Evolutionary conservation across 2,113 vertebrate species (phyloP), one percentile per base, ranked within the genome.

Genomic region (Meles meles): DNA sequence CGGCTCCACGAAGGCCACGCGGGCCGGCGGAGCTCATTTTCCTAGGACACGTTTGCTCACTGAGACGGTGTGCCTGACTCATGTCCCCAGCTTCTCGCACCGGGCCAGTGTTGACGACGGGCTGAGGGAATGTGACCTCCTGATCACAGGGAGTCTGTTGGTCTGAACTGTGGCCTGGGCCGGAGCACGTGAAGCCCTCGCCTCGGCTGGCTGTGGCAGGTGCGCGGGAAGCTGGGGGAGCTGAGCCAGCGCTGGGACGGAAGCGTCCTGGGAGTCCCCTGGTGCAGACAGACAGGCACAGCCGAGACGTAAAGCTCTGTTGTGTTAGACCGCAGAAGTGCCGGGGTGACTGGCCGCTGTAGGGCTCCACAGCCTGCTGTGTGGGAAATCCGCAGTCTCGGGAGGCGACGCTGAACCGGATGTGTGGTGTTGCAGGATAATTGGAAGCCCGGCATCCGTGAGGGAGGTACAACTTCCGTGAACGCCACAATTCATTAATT

Each of bases 1-100:
- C 20, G 5, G 25, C 80, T 29, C 52, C 12, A 0, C 0, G 9
- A 18, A 3, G 0, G 3, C 34, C 2, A 2, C 5, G 29, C 21
- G 39, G 31, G 0, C 27, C 0, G 34, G 0, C 4, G 29, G 0
- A 2, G 10, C 72, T 2, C 1, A 0, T 37, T 31, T 7, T 15
- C 37, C 13, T 2, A 0, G 65, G 34, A 2, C 1, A 6, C 0
- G 1, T 1, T 29, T 9, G 11, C 69, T 8, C 6, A 15, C 61
- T 1, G 59, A n/a, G n/a, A 0, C 2, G 1, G 10, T 5, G 52
- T 2, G 17, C 27, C 25, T 1, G 21, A 27, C 61, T 18, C 79
- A 0, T 5, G 6, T 8, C 13, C 74, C 42, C 42, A 5, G 74
- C 74, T 17, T 14, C 74, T 2, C 2, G 74, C 31, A 39, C 15